Conservation (phyloP, 2,888 invertebrate species). For the Euplagia quadripunctaria region DNA sequence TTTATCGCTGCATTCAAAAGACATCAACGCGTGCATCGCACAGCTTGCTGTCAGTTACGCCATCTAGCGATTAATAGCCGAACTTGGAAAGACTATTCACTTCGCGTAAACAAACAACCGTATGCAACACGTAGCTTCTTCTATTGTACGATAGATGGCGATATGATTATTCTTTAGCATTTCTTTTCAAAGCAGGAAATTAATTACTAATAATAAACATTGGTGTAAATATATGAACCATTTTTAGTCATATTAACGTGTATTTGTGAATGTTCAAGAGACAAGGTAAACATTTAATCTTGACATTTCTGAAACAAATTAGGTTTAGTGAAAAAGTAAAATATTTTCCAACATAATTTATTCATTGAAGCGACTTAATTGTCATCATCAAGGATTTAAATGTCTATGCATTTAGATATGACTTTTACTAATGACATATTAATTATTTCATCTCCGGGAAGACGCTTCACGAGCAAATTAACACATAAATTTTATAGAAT, state of each 20-base stretch:
- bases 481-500: too few relatives aligned
- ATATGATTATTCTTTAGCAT: neutral
- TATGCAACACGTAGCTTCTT: conserved; percentile 8
- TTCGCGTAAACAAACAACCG: neutral
- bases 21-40: conserved; percentile 65
- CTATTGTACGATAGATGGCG: conserved; percentile 66
- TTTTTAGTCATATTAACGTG: too few relatives aligned
- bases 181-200: too few relatives aligned
- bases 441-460: conserved; percentile 4
- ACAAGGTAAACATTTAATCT: conserved; percentile 22
- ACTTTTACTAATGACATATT: neutral
- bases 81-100: conserved; percentile 29
- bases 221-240: neutral
- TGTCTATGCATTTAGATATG: neutral
- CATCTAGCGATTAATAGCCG: conserved; percentile 51
- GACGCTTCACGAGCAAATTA: conserved; percentile 3
- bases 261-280: neutral
- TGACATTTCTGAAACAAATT: conserved; percentile 50
- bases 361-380: conserved; percentile 26
- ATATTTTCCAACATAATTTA: conserved; percentile 10
- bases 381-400: neutral
- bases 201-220: neutral
- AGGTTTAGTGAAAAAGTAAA: conserved; percentile 20
- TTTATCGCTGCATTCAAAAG: conserved; percentile 57
- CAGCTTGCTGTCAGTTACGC: conserved; percentile 33